Conservation (phyloP, 2,797 vertebrate species). For the Sebastes diploproa region DNA sequence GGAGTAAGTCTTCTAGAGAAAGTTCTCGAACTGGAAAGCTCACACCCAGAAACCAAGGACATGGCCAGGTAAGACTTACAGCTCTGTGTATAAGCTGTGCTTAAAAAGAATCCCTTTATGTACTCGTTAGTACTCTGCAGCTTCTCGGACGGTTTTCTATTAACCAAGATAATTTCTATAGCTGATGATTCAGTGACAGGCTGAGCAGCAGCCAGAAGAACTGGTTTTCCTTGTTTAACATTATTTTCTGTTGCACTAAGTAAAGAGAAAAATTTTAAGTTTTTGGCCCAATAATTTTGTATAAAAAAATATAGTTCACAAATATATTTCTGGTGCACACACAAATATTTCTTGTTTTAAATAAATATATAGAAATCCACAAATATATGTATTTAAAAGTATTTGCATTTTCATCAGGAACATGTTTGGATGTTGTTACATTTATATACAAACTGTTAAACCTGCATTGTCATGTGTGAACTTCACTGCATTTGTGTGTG, state of each 20-base stretch:
- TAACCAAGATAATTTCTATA: not conserved
- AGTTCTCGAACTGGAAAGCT: conserved; percentile 89
- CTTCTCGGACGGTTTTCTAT: not conserved
- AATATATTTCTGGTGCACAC: too few relatives aligned
- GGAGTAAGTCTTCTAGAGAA: conserved; percentile 90
- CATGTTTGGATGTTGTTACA: too few relatives aligned
- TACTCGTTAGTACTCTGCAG: not conserved
- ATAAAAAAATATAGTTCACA: too few relatives aligned
- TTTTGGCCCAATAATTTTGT: not conserved
- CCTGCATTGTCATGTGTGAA: too few relatives aligned
- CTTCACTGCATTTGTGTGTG: too few relatives aligned
- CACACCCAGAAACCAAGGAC: conserved; percentile 92
- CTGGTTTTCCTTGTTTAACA: not conserved
- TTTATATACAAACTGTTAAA: too few relatives aligned
- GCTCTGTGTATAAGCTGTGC: not conserved
- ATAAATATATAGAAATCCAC: too few relatives aligned
- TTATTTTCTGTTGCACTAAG: not conserved
- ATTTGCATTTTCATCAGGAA: too few relatives aligned
- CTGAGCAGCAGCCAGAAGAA: not conserved
- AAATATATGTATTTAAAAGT: too few relatives aligned
- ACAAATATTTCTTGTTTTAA: too few relatives aligned
- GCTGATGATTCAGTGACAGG: not conserved
- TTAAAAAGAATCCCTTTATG: not conserved
- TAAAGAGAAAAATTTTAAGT: not conserved
- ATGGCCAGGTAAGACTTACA: conserved; percentile 89